Percentiles rank a stretch among this genome's conserved stretches.
Conservation (phyloP, 2,113 vertebrate species). For the Grantiella picta region DNA sequence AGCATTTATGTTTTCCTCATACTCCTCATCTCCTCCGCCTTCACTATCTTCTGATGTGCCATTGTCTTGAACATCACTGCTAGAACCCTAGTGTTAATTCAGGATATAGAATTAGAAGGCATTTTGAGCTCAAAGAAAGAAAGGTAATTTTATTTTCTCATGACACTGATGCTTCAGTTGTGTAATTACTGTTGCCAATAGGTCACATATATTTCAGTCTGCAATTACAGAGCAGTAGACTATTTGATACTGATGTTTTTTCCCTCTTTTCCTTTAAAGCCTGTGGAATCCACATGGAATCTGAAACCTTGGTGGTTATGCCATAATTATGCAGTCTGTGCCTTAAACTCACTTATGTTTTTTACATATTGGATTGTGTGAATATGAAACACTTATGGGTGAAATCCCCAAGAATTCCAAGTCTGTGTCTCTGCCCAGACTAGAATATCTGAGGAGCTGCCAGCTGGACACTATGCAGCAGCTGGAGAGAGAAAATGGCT, state of each 20-base stretch:
- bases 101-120: neutral
- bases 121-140: neutral
- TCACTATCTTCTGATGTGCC: constrained; percentile 31
- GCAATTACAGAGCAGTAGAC: neutral
- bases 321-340: neutral
- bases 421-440: neutral
- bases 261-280: neutral
- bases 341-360: neutral
- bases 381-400: neutral
- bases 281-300: neutral
- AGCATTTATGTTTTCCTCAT: neutral
- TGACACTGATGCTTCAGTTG: neutral
- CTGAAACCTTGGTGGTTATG: neutral
- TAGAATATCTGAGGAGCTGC: neutral
- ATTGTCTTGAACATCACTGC: neutral
- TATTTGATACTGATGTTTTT: neutral
- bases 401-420: neutral
- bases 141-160: neutral
- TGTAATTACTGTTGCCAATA: neutral
- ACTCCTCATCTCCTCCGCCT: neutral
- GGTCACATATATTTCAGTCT: neutral
- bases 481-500: neutral
- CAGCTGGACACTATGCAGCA: neutral
- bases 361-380: neutral
- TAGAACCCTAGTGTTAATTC: constrained; percentile 18